Base-by-base conservation (phyloP, 2,888 invertebrate genomes). In the Campoletis raptor region DNA sequence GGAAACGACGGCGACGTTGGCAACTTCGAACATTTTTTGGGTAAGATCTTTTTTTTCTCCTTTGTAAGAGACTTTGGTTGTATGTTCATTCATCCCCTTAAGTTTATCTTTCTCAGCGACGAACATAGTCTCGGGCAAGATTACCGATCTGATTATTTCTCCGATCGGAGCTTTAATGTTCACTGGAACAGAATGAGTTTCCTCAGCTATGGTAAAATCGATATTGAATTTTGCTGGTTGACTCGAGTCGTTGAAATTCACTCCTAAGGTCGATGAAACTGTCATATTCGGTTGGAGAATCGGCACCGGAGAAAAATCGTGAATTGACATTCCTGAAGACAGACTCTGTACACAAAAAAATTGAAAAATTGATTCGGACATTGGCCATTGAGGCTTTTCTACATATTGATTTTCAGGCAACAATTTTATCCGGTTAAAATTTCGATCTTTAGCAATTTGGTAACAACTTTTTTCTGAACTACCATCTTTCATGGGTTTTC, bases 171-270 rank as follows among this genome's bases (percentile, higher is more conserved):
- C 97, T 90, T 97, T 97, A 74, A 99, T 95, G 2, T 95, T 95
- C 37, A 97, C 95, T 0, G 91, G 87, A 74, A 91, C 92, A 0
- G 92, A 92, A 54, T 92, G 85, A 45, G 85, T 90, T 52, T 94
- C 93, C 24, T 94, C 93, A 8, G 90, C 92, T 30, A 92, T 89
- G 18, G 96, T 96, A 90, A 97, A 96, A 61, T 95, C 94, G 74
- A 99, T 95, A 90, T 97, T 97, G 93, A 99, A 97, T 88, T 96
- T 96, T 0, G 98, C 97, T 0, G 98, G 96, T 94, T 99, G 98
- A 77, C 97, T 98, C 24, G 98, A 97, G 94, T 99, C 99, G 85
- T 98, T 98, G 94, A 98, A 99, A 95, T 99, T 98, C 6, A 99
- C 96, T 21, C 98, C 98, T 89, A 99, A 93, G 0, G 97, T 96